A percentile compares a stretch with the other conserved stretches of the same genome.
phyloP scores from a whole-genome alignment of 2,113 vertebrate species.

The Prionailurus bengalensis region DNA sequence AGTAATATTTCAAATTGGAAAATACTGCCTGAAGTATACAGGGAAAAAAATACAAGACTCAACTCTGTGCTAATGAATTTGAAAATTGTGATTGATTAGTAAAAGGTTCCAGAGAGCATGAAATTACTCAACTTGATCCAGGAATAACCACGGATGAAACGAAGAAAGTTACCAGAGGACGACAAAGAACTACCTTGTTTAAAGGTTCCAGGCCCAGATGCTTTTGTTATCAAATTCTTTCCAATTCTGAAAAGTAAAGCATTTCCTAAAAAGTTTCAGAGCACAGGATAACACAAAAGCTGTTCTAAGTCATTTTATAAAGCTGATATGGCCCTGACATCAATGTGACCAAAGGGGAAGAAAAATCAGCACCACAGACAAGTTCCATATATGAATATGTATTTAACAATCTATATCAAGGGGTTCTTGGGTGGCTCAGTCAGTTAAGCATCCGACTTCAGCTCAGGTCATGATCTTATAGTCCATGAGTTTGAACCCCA shows the following conservation, averaged over 20 bases:
- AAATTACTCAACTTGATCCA: not conserved
- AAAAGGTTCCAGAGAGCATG: not conserved
- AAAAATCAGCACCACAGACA: not conserved
- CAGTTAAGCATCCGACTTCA: not conserved
- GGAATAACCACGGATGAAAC: not conserved
- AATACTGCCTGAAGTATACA: not conserved
- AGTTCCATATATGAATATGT: not conserved
- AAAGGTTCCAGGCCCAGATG: not conserved
- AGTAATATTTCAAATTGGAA: not conserved
- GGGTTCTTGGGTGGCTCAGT: not conserved
- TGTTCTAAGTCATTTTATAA: not conserved
- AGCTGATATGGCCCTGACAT: not conserved
- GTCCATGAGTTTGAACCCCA: too few species aligned
- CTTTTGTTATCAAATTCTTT: not conserved
- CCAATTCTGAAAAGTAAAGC: not conserved
- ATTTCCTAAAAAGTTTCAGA: slow-evolving; percentile 19
- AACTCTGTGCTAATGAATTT: not conserved
- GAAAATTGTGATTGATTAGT: not conserved
- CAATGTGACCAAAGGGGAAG: not conserved
- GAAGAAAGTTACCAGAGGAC: not conserved
- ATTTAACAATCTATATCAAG: not conserved
- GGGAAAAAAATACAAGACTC: not conserved
- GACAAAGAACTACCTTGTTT: not conserved
- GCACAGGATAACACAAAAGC: not conserved
- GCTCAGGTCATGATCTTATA: too few species aligned